Evolutionary conservation across 2,888 invertebrate genomes (phyloP), one percentile per base, ranked within the genome.

Genomic region (Athrips mouffetella): DNA sequence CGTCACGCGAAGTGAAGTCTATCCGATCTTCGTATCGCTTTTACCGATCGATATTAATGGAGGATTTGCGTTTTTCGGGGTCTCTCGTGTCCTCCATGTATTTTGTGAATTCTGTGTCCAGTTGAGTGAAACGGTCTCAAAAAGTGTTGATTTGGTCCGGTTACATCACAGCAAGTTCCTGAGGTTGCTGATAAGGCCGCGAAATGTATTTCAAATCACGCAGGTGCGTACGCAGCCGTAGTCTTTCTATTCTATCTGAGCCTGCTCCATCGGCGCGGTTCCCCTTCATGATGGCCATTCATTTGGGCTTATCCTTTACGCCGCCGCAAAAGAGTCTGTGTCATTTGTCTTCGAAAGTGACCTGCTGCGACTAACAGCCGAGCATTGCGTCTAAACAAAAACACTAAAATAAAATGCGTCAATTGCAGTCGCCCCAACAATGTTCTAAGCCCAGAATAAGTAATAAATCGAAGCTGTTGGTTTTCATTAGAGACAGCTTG

Each of bases 151-250:
- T 79, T 81, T 76, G 65, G 63, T 72, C 68, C 73, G 73, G 86
- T 89, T 89, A 89, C 89, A 89, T 89, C 89, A 89, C 83, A 75
- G 77, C 73, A 73, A 79, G 68, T 68, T 79, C 62, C 65, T 68
- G 70, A 73, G 78, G 76, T 64, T 74, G 82, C 76, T 73, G 82
- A 80, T 80, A 77, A 75, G 78, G 77, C 76, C 76, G 73, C 77
- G 80, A 80, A 79, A 88, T 88, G 87, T 81, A 73, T 80, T 76
- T 81, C 86, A 84, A 87, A 88, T 86, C 93, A 94, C 94, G 94
- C 94, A 96, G 95, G 96, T 96, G 95, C 96, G 95, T 95, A 96
- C 96, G 96, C 96, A 96, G 96, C 91, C 95, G 94, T 94, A 94
- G 92, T 92, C 92, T 91, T 89, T 91, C 91, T 91, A 91, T 92